phyloP scores from a whole-genome alignment of 2,113 vertebrate genomes.

The Podiceps cristatus region DNA sequence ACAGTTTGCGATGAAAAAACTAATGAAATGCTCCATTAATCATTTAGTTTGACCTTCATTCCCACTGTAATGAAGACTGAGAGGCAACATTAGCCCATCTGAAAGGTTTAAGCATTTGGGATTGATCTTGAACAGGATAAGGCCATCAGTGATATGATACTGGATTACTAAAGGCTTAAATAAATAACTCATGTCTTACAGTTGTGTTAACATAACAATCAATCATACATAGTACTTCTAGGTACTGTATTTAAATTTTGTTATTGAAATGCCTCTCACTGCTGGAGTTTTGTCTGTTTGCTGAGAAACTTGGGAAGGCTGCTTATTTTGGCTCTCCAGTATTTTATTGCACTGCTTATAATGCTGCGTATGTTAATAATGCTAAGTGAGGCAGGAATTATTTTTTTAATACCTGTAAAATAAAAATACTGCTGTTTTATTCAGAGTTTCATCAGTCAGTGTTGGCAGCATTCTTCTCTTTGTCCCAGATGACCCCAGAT shows the following conservation, averaged over 20 bases:
- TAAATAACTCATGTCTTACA: neutral
- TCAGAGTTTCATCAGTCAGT: neutral
- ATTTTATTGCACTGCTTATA: neutral
- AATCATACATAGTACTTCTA: neutral
- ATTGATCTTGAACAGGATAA: constrained; percentile 1
- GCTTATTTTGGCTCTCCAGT: neutral
- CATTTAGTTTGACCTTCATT: constrained; percentile 29
- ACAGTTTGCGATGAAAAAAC: neutral
- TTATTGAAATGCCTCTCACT: neutral
- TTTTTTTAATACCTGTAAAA: neutral
- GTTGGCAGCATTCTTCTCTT: neutral
- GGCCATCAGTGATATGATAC: neutral
- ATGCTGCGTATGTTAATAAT: neutral
- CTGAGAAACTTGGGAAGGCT: neutral
- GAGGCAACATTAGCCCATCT: neutral
- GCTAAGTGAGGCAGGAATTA: neutral
- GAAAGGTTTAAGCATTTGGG: constrained; percentile 12
- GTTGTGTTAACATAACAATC: neutral
- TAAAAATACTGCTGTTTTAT: neutral
- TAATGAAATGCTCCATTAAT: constrained; percentile 49
- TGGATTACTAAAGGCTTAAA: neutral
- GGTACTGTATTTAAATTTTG: neutral
- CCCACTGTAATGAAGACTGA: constrained; percentile 27
- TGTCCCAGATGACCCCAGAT: neutral
- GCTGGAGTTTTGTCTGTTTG: neutral